Evolutionary conservation across 2,797 vertebrate genomes (phyloP).

Genomic region (Sarcophilus harrisii): DNA sequence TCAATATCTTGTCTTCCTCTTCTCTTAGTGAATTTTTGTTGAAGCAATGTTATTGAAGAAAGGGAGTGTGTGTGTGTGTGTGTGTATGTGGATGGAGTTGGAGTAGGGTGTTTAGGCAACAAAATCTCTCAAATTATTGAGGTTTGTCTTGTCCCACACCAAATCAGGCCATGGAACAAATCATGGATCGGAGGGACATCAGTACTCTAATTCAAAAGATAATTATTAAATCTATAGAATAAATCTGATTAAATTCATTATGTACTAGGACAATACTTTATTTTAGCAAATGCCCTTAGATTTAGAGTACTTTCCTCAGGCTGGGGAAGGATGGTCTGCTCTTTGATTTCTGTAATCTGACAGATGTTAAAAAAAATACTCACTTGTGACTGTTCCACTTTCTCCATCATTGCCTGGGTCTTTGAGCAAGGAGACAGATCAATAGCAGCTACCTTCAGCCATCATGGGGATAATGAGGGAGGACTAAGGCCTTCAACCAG

Average conservation of each 20-base stretch:
- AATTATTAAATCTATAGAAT: background rate
- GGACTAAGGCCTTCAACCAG: background rate
- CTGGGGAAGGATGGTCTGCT: background rate
- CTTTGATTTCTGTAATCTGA: background rate
- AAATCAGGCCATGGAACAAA: background rate
- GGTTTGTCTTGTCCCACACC: background rate
- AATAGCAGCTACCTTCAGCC: background rate
- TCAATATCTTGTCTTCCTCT: background rate
- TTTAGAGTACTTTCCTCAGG: background rate
- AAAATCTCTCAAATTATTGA: background rate
- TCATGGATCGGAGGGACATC: background rate
- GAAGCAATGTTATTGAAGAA: background rate
- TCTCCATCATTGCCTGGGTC: background rate
- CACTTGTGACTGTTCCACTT: background rate
- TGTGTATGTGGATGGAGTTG: background rate
- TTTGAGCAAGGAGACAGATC: background rate
- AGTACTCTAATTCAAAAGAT: background rate
- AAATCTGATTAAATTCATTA: background rate
- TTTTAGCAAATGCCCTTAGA: background rate
- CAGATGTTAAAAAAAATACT: background rate
- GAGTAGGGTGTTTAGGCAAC: background rate
- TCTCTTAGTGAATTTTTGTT: background rate
- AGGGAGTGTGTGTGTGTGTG: background rate
- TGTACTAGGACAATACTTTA: background rate
- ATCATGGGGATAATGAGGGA: background rate